These are phyloP conservation scores for Cyprinella venusta DNA, from an alignment of 2,797 vertebrate species.

Conservation along the genomic window DNA sequence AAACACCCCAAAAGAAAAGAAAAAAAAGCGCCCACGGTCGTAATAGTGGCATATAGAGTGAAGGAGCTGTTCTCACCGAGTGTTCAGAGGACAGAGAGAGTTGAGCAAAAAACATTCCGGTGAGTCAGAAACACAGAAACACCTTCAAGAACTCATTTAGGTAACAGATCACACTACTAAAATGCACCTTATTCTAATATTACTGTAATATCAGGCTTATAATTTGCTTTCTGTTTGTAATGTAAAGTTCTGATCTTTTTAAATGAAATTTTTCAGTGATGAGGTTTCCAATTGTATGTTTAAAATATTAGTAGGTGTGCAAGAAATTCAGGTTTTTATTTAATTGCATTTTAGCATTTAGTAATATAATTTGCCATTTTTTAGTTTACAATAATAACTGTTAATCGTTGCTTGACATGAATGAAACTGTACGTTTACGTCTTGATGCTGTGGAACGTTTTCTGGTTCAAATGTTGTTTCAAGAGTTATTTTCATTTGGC, in stretches of 20 bases:
- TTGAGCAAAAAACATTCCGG: slow-evolving; percentile 31
- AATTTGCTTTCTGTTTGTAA: not conserved
- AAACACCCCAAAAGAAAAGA: not conserved
- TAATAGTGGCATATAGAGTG: not conserved
- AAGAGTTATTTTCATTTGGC: not conserved
- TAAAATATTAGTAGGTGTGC: not conserved
- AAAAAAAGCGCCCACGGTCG: not conserved
- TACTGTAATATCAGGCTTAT: not conserved
- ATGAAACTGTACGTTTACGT: not conserved
- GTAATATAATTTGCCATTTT: not conserved
- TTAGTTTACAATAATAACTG: not conserved
- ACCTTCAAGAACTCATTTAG: slow-evolving; percentile 4
- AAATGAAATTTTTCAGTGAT: not conserved
- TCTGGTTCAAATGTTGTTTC: not conserved
- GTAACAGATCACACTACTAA: not conserved
- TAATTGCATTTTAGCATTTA: not conserved
- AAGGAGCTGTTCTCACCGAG: slow-evolving; percentile 25
- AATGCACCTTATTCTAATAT: slow-evolving; percentile 8
- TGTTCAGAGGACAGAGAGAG: slow-evolving; percentile 30
- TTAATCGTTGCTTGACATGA: not conserved
- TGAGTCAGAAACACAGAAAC: slow-evolving; percentile 55
- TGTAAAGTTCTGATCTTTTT: not conserved
- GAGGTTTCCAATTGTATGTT: not conserved
- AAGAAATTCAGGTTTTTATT: not conserved
- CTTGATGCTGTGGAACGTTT: not conserved